These are phyloP conservation scores for Pangasius sanitwongsei DNA, from an alignment of 2,797 vertebrate species.

Conservation along the genomic window DNA sequence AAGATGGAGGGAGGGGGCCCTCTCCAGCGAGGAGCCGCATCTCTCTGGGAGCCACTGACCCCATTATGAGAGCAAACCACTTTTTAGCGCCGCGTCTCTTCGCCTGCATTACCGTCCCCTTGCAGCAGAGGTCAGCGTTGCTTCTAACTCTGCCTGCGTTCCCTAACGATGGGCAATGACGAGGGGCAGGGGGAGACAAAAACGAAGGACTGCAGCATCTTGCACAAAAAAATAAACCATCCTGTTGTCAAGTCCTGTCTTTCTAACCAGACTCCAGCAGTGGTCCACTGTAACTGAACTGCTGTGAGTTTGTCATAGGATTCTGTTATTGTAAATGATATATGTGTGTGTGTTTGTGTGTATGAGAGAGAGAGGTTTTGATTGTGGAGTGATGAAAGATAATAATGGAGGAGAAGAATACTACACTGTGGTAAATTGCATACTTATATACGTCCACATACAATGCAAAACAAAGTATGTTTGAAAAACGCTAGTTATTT, in stretches of 20 bases:
- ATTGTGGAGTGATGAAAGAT: not conserved
- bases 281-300: not conserved
- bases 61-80: constrained; percentile 70
- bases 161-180: not conserved
- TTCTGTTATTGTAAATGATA: not conserved
- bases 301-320: no score
- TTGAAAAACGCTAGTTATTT: not conserved
- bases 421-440: not conserved
- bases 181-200: constrained; percentile 23
- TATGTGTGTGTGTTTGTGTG: not conserved
- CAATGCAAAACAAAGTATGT: constrained; percentile 23
- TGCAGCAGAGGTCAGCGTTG: constrained; percentile 85
- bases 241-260: constrained; percentile 37
- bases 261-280: constrained; percentile 27
- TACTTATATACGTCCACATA: not conserved
- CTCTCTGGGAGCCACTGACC: constrained; percentile 70
- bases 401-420: not conserved
- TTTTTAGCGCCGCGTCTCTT: constrained; percentile 35
- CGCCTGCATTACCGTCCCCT: constrained; percentile 62
- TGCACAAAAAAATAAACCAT: constrained; percentile 46
- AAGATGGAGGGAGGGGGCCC: constrained; percentile 45
- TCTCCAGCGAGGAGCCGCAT: constrained; percentile 57
- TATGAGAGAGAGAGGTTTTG: not conserved
- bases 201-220: constrained; percentile 41
- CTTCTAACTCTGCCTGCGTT: constrained; percentile 54